Conservation (phyloP, 1,140 invertebrate genomes). For the Temnothorax curvispinosus region DNA sequence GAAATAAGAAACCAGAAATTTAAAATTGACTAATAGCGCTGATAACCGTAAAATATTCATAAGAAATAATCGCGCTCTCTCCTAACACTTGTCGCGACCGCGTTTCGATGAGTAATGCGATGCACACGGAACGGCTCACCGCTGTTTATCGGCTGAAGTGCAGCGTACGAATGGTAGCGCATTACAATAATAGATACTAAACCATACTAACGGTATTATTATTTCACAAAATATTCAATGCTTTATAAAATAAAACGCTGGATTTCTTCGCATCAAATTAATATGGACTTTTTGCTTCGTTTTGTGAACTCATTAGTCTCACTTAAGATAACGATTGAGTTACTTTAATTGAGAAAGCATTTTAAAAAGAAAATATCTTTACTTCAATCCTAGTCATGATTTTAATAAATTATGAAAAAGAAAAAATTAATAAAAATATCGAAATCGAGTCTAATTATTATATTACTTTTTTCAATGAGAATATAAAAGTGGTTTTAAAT, state of each 20-base stretch:
- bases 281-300: neutral
- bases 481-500: neutral
- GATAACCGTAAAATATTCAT: neutral
- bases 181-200: neutral
- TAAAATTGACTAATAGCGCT: neutral
- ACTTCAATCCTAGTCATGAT: neutral
- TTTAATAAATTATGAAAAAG: neutral
- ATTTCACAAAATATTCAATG: neutral
- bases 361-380: neutral
- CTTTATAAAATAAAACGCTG: neutral
- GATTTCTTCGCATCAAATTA: neutral
- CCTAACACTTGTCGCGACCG: neutral
- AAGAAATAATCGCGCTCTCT: neutral
- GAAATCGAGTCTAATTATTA: neutral
- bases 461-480: neutral
- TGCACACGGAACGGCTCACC: neutral
- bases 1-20: neutral
- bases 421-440: neutral
- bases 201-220: neutral
- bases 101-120: slow-evolving; percentile 1
- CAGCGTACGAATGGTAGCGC: neutral
- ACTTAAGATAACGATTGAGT: neutral
- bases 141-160: neutral
- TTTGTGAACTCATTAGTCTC: neutral
- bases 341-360: neutral